A percentile compares a stretch with the other conserved stretches of the same genome.
Conservation (phyloP, 1,140 invertebrate genomes). For the Lepidurus arcticus region DNA sequence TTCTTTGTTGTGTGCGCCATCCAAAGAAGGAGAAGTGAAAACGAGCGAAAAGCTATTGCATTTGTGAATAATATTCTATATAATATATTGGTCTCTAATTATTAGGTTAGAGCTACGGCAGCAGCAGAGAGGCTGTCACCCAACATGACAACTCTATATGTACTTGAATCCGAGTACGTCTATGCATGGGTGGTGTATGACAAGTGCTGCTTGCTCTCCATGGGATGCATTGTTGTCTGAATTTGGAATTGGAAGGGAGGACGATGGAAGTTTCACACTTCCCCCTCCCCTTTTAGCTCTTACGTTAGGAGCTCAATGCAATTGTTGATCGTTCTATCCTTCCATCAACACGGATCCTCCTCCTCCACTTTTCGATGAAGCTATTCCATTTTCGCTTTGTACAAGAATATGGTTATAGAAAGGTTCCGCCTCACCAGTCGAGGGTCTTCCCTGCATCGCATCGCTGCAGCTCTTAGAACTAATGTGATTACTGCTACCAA, state of each 20-base stretch:
- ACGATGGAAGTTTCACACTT: neutral
- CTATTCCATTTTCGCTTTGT: slow-evolving; percentile 15
- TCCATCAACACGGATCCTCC: slow-evolving; percentile 1
- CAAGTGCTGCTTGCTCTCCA: neutral
- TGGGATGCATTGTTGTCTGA: neutral
- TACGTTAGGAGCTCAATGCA: neutral
- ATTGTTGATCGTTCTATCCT: neutral
- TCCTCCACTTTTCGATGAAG: neutral
- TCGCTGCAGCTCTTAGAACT: neutral
- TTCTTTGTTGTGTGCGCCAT: neutral
- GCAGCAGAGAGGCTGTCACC: neutral
- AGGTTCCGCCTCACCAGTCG: neutral
- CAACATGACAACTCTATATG: no score
- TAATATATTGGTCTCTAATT: neutral
- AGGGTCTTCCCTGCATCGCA: neutral
- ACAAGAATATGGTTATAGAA: neutral
- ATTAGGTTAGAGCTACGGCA: neutral
- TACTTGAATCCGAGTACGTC: no score
- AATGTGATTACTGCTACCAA: slow-evolving; percentile 1
- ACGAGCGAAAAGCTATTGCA: neutral
- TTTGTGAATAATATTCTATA: neutral
- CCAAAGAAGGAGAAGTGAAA: neutral
- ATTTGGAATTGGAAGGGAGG: neutral
- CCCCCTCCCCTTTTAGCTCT: neutral
- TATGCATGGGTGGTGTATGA: neutral